These are phyloP conservation scores for Clistopyga incitator DNA, from an alignment of 2,888 invertebrate species.

Conservation along the genomic window DNA sequence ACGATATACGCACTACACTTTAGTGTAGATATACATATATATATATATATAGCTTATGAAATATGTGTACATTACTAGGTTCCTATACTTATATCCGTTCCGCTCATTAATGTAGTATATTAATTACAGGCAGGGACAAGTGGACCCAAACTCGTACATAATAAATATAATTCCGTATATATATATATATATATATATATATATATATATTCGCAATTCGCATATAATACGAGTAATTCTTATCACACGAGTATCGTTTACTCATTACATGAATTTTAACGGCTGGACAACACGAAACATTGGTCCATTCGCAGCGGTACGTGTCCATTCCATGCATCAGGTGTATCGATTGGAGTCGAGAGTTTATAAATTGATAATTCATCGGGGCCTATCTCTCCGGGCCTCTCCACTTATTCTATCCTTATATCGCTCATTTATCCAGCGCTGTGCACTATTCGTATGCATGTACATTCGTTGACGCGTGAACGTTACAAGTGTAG, in stretches of 20 bases:
- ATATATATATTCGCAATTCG: too few relatives aligned
- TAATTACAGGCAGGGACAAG: constrained; percentile 55
- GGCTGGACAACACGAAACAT: constrained; percentile 46
- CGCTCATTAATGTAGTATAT: constrained; percentile 62
- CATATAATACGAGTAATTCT: constrained; percentile 50
- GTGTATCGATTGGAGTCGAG: not conserved
- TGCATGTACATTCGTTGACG: constrained; percentile 18
- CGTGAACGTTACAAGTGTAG: constrained; percentile 59
- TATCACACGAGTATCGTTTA: constrained; percentile 25
- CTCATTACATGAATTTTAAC: constrained; percentile 62
- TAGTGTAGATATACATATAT: not conserved
- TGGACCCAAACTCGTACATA: constrained; percentile 11
- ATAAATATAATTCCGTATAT: not conserved
- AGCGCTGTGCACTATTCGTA: not conserved
- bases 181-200: not conserved
- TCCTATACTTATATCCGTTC: constrained; percentile 45
- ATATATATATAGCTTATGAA: constrained; percentile 5
- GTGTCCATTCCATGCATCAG: not conserved
- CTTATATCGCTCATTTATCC: not conserved
- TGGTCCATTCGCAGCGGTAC: constrained; percentile 38
- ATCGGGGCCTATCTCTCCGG: not conserved
- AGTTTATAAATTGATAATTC: constrained; percentile 44
- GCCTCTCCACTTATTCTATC: not conserved
- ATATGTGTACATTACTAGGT: constrained; percentile 49
- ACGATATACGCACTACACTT: constrained; percentile 17